A percentile compares a stretch with the other conserved stretches of the same genome.
Evolutionary conservation across 1,140 invertebrate genomes (phyloP).

Genomic region (Cotesia chilonis): DNA sequence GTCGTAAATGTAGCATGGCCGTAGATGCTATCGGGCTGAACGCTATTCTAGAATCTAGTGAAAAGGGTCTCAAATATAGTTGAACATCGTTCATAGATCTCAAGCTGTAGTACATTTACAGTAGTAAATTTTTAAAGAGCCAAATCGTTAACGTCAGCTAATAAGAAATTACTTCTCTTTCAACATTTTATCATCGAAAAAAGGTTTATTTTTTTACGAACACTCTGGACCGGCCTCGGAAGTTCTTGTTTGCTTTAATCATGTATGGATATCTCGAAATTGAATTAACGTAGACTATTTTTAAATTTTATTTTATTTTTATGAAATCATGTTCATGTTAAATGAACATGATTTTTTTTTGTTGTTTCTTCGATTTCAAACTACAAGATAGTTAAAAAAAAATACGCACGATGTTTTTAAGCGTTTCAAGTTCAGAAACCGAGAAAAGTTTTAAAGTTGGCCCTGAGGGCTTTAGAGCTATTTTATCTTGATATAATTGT

Average conservation of each 20-base stretch:
- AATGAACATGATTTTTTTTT: no score
- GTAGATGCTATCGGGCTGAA: conserved; percentile 27
- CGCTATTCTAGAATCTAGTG: neutral
- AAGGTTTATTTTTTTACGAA: neutral
- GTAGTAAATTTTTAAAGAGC: neutral
- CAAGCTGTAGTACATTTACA: neutral
- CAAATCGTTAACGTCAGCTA: neutral
- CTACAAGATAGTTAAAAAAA: no score
- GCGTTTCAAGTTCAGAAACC: no score
- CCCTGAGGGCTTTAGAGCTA: no score
- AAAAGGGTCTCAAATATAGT: conserved; percentile 21
- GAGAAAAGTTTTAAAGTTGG: no score
- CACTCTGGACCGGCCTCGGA: neutral
- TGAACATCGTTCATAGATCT: conserved; percentile 25
- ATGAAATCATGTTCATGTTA: conserved; percentile 21
- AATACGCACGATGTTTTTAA: no score
- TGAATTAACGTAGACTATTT: no score
- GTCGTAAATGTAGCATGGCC: conserved; percentile 36
- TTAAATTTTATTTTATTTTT: neutral
- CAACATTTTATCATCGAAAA: neutral
- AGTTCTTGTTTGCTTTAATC: no score
- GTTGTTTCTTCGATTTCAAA: no score
- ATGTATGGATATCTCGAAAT: no score
- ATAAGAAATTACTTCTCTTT: neutral
- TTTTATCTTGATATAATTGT: no score